Conservation (phyloP, 1,140 invertebrate species). For the Sycobia sp. region DNA sequence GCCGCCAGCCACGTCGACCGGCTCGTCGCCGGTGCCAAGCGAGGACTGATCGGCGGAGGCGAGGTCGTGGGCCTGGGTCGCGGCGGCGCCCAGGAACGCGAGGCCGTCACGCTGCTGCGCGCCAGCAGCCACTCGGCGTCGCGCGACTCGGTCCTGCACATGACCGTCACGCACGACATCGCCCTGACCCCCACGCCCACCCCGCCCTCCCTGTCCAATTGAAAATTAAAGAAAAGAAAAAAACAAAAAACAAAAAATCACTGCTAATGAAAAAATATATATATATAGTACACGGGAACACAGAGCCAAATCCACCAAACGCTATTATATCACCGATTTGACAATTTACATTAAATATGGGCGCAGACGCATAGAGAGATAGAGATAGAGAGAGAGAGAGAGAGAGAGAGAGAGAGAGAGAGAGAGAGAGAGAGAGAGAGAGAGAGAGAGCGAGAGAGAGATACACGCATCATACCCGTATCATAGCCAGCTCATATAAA, state of each 20-base stretch:
- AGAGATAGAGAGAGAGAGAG: no score
- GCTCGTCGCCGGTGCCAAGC: constrained; percentile 15
- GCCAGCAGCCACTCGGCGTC: constrained; percentile 72
- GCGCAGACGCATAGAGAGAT: no score
- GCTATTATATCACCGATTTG: no score
- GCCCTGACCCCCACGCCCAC: constrained; percentile 53
- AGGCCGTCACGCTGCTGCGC: constrained; percentile 70
- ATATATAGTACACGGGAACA: no score
- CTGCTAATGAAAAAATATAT: no score
- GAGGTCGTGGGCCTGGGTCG: constrained; percentile 35
- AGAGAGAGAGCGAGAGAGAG: no score
- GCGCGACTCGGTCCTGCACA: constrained; percentile 68
- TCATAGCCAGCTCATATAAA: constrained; percentile 12
- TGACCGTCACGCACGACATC: constrained; percentile 53
- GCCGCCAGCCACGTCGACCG: constrained; percentile 57
- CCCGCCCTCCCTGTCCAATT: constrained; percentile 53
- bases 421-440: no score
- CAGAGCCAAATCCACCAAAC: no score
- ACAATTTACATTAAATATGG: no score
- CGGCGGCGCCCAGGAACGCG: constrained; percentile 64
- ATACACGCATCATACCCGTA: neutral
- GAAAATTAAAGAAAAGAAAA: no score
- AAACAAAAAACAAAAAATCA: no score
- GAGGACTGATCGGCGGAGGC: constrained; percentile 32
- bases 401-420: no score